A percentile compares a stretch with the other conserved stretches of the same genome.
phyloP scores from a whole-genome alignment of 2,888 invertebrate species.

The Meliscaeva auricollis region DNA sequence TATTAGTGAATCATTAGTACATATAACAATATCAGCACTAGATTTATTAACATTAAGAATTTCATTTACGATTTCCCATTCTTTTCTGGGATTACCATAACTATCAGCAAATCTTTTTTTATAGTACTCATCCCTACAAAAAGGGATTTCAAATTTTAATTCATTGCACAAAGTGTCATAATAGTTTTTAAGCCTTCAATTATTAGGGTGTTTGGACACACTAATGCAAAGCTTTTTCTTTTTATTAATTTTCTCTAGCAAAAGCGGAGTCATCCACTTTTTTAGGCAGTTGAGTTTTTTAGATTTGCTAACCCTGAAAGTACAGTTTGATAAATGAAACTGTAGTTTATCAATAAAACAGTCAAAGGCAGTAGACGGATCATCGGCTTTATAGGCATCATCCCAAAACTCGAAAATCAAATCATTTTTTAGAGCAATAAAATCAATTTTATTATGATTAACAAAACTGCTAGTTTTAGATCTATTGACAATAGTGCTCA shows the following conservation, averaged over 20 bases:
- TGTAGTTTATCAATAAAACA: conserved; percentile 6
- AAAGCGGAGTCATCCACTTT: neutral
- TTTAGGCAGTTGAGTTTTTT: conserved; percentile 9
- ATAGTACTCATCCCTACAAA: neutral
- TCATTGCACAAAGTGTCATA: conserved; percentile 8
- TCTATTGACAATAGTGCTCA: neutral
- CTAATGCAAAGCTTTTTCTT: conserved; percentile 6
- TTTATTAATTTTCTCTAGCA: neutral
- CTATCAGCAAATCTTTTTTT: conserved; percentile 20
- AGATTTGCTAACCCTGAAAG: neutral
- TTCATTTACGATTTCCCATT: conserved; percentile 17
- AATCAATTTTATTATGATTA: conserved; percentile 5
- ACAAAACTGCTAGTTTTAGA: conserved; percentile 6
- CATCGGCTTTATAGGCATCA: conserved; percentile 1
- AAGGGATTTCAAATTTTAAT: conserved; percentile 20
- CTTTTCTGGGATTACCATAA: conserved; percentile 24
- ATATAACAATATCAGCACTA: neutral
- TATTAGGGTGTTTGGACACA: conserved; percentile 7
- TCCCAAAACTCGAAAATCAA: conserved; percentile 23
- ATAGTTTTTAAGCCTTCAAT: conserved; percentile 15
- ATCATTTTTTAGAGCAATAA: conserved; percentile 11
- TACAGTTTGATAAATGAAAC: conserved; percentile 10
- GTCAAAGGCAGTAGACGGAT: conserved; percentile 16
- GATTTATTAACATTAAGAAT: neutral
- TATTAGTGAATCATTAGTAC: neutral